Base-by-base conservation (phyloP, 2,888 invertebrate genomes). In the Pterostichus madidus region DNA sequence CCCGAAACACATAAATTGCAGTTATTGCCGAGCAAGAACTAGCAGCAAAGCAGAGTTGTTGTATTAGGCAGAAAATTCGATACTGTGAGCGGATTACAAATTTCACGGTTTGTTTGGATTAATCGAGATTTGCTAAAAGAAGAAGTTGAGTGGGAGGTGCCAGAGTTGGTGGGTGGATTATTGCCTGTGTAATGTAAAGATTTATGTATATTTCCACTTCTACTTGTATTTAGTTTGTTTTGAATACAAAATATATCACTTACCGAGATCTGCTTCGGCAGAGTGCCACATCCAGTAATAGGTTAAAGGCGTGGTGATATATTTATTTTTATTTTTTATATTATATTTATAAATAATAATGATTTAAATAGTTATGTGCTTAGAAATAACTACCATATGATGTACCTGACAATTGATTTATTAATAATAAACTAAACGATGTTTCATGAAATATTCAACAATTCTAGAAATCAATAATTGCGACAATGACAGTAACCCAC, bases 71-170 rank as follows among this genome's bases (percentile, higher is more conserved):
- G 64, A 31, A 64, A 35, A 49, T 13, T 64, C 64, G 64, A 35
- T 64, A 64, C 35, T 35, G 64, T 64, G 35, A 64, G 10, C 64
- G 64, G 64, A 64, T 64, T 64, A 64, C 64, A 64, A 64, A 64
- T 64, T 64, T 64, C 35, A 64, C 64, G 59, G 59, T 59, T 59
- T 59, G 59, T 59, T 59, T 64, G 64, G 64, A 64, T 64, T 64
- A 64, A 64, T 64, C 64, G 64, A 13, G 13, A 13, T 64, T 49
- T 39, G 39, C 49, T n/a, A 49, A 49, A 49, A 49, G 64, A 35
- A 64, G 2, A 64, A 64, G n/a, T 64, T 64, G 64, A 13, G 64
- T n/a, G 59, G 59, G 59, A 24, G 59, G 59, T 7, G 2, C 39
- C 10, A 49, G 49, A 10, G 6, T n/a, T 35, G 5, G 11, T 32